Conservation (phyloP, 2,113 vertebrate genomes). For the Microcebus murinus region DNA sequence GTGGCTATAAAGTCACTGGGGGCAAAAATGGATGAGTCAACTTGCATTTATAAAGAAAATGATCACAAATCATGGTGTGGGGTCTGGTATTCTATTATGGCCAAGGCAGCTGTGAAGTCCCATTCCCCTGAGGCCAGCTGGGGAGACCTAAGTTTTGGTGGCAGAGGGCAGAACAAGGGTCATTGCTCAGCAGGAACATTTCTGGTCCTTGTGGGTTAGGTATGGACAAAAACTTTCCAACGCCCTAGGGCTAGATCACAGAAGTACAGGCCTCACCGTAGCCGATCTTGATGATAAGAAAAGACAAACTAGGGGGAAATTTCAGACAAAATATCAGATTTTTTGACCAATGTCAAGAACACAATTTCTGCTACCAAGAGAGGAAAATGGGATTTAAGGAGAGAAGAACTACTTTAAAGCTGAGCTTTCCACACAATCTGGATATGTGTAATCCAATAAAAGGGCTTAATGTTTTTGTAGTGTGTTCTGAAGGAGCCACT, state of each 20-base stretch:
- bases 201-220: background rate
- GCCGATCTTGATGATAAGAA: background rate
- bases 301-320: background rate
- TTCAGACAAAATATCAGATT: background rate
- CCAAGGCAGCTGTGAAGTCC: background rate
- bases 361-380: background rate
- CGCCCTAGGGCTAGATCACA: background rate
- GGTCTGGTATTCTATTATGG: background rate
- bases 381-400: background rate
- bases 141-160: background rate
- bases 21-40: background rate
- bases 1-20: background rate
- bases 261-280: background rate
- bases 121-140: too few relatives aligned
- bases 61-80: background rate
- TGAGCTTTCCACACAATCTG: conserved; percentile 5
- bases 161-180: background rate
- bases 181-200: background rate
- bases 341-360: background rate
- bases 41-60: background rate
- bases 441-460: conserved; percentile 39
- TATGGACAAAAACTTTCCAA: background rate
- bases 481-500: conserved; percentile 17
- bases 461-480: background rate
- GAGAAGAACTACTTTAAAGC: conserved; percentile 15